These are phyloP conservation scores for Pocota personata DNA, from an alignment of 2,888 invertebrate genomes.

Conservation along the genomic window DNA sequence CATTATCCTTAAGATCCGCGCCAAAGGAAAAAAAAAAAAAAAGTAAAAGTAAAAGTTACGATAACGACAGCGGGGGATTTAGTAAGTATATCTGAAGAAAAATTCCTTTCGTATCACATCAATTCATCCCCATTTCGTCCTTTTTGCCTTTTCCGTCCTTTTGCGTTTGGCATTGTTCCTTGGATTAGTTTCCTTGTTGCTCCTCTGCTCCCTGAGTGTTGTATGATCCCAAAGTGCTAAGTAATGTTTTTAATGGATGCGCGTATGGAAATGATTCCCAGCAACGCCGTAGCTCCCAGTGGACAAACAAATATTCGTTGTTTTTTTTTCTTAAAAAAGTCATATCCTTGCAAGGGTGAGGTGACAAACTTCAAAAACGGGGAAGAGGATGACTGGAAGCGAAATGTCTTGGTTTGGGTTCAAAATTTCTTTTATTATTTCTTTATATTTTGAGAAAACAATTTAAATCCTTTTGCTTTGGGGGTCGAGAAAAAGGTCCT, in stretches of 20 bases:
- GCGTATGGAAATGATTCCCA: slow-evolving; percentile 72
- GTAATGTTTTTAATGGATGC: slow-evolving; percentile 74
- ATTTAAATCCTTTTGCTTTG: slow-evolving; percentile 51
- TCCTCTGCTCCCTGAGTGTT: slow-evolving; percentile 31
- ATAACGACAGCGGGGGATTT: slow-evolving; percentile 70
- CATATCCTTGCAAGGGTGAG: slow-evolving; percentile 20
- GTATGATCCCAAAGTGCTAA: slow-evolving; percentile 72
- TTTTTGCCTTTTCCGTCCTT: slow-evolving; percentile 22
- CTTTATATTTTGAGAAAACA: slow-evolving; percentile 49
- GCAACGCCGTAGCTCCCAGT: slow-evolving; percentile 51
- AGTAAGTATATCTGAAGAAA: slow-evolving; percentile 42
- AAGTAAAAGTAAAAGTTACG: slow-evolving; percentile 49
- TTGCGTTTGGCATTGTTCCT: slow-evolving; percentile 45
- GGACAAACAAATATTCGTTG: slow-evolving; percentile 53
- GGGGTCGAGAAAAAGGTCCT: slow-evolving; percentile 41
- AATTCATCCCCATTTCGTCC: slow-evolving; percentile 53
- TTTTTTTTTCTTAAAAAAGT: not conserved
- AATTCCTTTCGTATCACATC: slow-evolving; percentile 54
- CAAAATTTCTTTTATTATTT: slow-evolving; percentile 11
- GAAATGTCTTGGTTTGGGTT: slow-evolving; percentile 36
- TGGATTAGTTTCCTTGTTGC: slow-evolving; percentile 68
- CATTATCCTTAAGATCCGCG: slow-evolving; percentile 66
- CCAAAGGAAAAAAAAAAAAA: not conserved
- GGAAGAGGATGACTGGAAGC: not conserved
- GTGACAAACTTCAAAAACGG: not conserved